Evolutionary conservation across 2,113 vertebrate genomes (phyloP), one percentile per base, ranked within the genome.

Genomic region (Alces alces): DNA sequence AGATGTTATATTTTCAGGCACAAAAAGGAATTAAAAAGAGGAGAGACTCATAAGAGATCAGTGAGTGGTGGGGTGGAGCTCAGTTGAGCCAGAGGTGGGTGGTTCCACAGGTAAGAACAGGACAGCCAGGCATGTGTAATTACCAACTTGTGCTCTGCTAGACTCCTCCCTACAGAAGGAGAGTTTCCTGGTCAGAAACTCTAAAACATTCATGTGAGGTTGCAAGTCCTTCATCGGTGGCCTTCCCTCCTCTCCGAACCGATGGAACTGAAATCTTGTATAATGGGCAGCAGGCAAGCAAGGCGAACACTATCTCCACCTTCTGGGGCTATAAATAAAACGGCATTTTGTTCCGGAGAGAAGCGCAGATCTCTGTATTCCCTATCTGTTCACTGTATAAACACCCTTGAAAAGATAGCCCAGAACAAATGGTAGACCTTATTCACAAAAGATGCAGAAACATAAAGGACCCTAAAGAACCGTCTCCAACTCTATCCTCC

Each of bases 21-120:
- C 39, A 36, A 13, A 76, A 57, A 78, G 14, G 60, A 91, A 27
- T 47, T 89, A 79, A 92, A 79, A 28, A 58, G n/a, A 80, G 28
- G 33, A 36, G 3, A 88, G 91, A 83, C 43, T 47, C 57, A 23
- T 2, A 58, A 60, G 78, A 61, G 58, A 45, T 30, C 78, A 55
- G 30, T 33, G 16, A 36, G 10, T 5, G 15, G 57, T 11, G 5
- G 27, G 23, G 8, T 33, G 3, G 13, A 54, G 43, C 43, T 95
- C n/a, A 47, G 25, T 2, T 54, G 54, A 87, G 43, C 27, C 27
- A 50, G 23, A 60, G 86, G 15, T 1, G 7, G 12, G n/a, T 4
- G 5, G 1, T 36, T 7, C 12, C 7, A 11, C 0, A 0, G n/a
- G 4, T 33, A 39, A 10, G 25, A 89, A 47, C 3, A 47, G 3